Percentiles rank a stretch among this genome's conserved stretches.
Evolutionary conservation across 2,797 vertebrate genomes (phyloP).

Genomic region (Sebastes nivosus): DNA sequence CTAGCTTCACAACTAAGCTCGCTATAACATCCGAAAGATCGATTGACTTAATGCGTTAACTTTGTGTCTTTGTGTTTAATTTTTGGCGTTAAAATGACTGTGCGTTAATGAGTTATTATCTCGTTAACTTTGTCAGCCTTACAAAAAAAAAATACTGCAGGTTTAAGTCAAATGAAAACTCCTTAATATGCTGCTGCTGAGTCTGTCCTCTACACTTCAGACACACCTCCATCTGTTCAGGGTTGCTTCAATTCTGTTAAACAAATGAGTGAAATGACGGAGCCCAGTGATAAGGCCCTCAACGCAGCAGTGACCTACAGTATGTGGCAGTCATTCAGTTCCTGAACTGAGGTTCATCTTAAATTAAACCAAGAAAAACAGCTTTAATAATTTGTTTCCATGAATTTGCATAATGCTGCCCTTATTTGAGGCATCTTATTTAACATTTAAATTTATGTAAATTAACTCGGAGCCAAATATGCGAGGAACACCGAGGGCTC

Average conservation of each 20-base stretch:
- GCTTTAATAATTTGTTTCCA: constrained; percentile 38
- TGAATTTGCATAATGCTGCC: constrained; percentile 47
- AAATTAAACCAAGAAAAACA: constrained; percentile 26
- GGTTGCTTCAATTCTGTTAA: neutral
- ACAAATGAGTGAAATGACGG: neutral
- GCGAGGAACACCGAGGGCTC: constrained; percentile 24
- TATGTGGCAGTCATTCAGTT: neutral
- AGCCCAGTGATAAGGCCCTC: neutral
- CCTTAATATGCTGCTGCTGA: neutral
- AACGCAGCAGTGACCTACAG: neutral
- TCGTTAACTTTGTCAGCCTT: too few relatives aligned
- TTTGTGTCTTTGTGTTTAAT: too few relatives aligned
- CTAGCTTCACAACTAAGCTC: too few relatives aligned
- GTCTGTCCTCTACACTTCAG: neutral
- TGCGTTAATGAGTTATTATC: too few relatives aligned
- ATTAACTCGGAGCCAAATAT: constrained; percentile 48
- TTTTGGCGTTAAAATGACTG: too few relatives aligned
- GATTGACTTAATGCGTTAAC: too few relatives aligned
- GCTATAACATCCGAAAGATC: too few relatives aligned
- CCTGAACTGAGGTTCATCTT: neutral
- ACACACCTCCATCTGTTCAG: neutral
- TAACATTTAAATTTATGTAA: constrained; percentile 65
- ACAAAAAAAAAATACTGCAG: neutral
- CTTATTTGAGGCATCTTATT: constrained; percentile 51
- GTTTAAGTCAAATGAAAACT: neutral